phyloP scores from a whole-genome alignment of 2,888 invertebrate species.

The Helicoverpa assulta region DNA sequence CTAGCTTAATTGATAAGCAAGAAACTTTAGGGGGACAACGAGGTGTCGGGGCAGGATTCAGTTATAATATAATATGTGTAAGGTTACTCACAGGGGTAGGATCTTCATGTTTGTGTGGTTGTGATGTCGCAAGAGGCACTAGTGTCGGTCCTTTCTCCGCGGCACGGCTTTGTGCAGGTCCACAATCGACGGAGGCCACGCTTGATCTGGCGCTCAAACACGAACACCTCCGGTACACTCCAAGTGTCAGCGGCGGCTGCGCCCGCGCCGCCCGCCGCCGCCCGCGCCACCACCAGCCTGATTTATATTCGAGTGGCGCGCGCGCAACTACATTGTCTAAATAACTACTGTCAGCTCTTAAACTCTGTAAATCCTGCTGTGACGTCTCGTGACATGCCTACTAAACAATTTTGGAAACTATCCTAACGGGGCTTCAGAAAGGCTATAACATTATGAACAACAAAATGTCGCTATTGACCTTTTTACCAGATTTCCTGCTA shows the following conservation, averaged over 20 bases:
- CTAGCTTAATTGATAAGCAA: slow-evolving; percentile 46
- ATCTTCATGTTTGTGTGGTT: slow-evolving; percentile 81
- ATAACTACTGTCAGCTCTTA: slow-evolving; percentile 66
- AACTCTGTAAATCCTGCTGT: slow-evolving; percentile 72
- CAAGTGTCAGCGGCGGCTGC: slow-evolving; percentile 66
- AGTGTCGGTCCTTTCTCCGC: slow-evolving; percentile 80
- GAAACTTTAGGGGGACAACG: slow-evolving; percentile 13
- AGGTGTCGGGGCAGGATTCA: slow-evolving; percentile 20
- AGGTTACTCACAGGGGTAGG: slow-evolving; percentile 81
- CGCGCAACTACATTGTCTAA: slow-evolving; percentile 73
- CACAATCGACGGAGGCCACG: slow-evolving; percentile 83
- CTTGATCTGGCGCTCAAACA: slow-evolving; percentile 79
- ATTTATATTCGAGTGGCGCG: slow-evolving; percentile 78
- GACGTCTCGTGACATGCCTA: slow-evolving; percentile 62
- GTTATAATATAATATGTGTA: slow-evolving; percentile 28
- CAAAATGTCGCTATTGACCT: slow-evolving; percentile 51
- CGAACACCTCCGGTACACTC: slow-evolving; percentile 74
- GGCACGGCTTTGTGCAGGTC: slow-evolving; percentile 81
- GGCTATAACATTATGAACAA: slow-evolving; percentile 28
- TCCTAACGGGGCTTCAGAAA: slow-evolving; percentile 48
- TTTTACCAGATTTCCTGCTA: slow-evolving; percentile 40
- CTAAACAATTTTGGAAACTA: slow-evolving; percentile 57
- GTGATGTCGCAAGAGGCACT: slow-evolving; percentile 75
- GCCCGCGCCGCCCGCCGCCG: slow-evolving; percentile 64
- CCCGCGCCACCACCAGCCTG: slow-evolving; percentile 70